These are phyloP conservation scores for Euplagia quadripunctaria DNA, from an alignment of 2,888 invertebrate genomes.

Conservation along the genomic window DNA sequence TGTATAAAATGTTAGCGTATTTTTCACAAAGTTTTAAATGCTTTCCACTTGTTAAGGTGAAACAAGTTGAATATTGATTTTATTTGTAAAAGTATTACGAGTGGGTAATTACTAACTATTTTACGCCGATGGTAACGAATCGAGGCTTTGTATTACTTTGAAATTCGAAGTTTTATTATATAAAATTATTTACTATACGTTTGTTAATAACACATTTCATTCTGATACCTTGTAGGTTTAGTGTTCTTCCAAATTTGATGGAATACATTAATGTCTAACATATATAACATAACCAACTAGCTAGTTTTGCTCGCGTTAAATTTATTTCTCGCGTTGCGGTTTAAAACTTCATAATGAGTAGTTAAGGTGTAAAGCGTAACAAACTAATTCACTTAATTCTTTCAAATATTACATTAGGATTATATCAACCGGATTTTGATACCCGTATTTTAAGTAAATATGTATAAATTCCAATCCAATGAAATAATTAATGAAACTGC, in stretches of 20 bases:
- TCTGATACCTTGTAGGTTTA: no score
- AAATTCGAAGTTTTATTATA: not conserved
- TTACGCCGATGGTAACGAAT: not conserved
- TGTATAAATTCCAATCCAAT: slow-evolving; percentile 66
- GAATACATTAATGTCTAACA: no score
- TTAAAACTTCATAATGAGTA: no score
- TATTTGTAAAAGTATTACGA: not conserved
- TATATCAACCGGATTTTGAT: not conserved
- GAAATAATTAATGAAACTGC: slow-evolving; percentile 69
- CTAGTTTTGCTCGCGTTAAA: no score
- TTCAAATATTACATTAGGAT: not conserved
- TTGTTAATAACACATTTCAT: not conserved
- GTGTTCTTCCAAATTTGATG: no score
- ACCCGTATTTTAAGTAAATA: slow-evolving; percentile 31
- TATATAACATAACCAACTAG: no score
- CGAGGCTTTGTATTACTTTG: not conserved
- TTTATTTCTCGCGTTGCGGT: no score
- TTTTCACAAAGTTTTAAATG: not conserved
- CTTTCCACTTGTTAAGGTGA: no score
- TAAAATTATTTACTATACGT: not conserved
- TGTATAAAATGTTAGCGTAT: not conserved
- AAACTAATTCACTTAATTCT: no score
- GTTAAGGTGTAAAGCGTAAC: no score
- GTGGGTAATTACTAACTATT: not conserved
- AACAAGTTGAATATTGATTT: not conserved